Evolutionary conservation across 2,797 vertebrate genomes (phyloP), one percentile per base, ranked within the genome.

Genomic region (Lagorchestes hirsutus): DNA sequence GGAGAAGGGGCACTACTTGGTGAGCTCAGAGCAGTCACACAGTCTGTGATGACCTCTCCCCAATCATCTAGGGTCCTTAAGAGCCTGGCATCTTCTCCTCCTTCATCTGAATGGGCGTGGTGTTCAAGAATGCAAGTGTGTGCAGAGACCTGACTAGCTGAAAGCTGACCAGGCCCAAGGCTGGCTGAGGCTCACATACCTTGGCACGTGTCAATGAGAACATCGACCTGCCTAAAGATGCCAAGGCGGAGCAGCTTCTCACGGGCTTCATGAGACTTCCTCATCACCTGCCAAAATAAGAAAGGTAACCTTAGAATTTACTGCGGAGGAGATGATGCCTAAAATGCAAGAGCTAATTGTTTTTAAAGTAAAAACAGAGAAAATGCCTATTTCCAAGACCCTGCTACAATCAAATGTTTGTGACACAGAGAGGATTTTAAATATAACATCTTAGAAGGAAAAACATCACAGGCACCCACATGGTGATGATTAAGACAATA

Each of bases 201-300:
- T 97, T 99, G 99, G 96, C 99, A 99, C 0, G 99, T 99, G 87
- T 99, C 99, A 5, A 99, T 99, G 90, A 99, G 98, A 91, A 99
- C 99, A 34, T 99, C 99, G 93, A 99, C 99, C 4, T 99, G 99
- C 62, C 99, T 99, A 74, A 99, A 99, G 95, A 99, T 99, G 4
- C 99, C 99, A 0, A 99, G 98, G 2, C 99, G 99, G 10, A 99
- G 99, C 96, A 99, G 97, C 95, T 98, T 99, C 96, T 99, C 99
- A 55, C 99, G 99, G 96, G 99, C 99, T 11, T 99, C 98, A 0
- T 99, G 99, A 0, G 99, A 99, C 96, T 99, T 99, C 67, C 99
- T 99, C 99, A 99, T 99, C 55, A 99, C 99, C 99, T 99, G 95
- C 0, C 82, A 93, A 93, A 96, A 3, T 29, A 96, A 95, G 55